A percentile compares a stretch with the other conserved stretches of the same genome.
Conservation (phyloP, 2,888 invertebrate species). For the Hanleya hanleyi region DNA sequence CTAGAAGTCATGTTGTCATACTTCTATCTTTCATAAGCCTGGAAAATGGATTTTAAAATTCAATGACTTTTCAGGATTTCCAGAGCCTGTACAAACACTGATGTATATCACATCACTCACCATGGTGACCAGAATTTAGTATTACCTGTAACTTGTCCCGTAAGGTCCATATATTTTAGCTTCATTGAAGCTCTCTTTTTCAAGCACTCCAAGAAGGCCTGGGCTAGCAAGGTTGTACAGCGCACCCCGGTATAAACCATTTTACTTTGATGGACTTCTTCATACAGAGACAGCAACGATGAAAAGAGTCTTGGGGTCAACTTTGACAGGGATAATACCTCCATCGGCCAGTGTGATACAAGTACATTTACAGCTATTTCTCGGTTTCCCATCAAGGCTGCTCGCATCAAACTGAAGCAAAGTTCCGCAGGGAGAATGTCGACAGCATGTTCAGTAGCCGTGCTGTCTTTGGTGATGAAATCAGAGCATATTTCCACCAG, state of each 20-base stretch:
- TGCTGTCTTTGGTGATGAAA: background rate
- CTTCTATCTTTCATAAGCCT: too few relatives aligned
- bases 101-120: too few relatives aligned
- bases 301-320: conserved; percentile 62
- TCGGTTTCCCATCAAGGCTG: conserved; percentile 56
- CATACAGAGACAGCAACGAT: conserved; percentile 53
- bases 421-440: background rate
- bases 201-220: conserved; percentile 65
- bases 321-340: conserved; percentile 51
- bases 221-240: conserved; percentile 67
- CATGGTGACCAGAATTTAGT: too few relatives aligned
- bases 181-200: conserved; percentile 58
- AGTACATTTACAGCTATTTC: conserved; percentile 64
- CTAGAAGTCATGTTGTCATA: too few relatives aligned
- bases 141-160: conserved; percentile 69
- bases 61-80: too few relatives aligned
- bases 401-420: conserved; percentile 41
- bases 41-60: too few relatives aligned
- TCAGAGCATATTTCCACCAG: background rate
- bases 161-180: conserved; percentile 62
- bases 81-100: too few relatives aligned
- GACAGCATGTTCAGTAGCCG: background rate
- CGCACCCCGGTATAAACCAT: conserved; percentile 58
- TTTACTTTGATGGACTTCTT: conserved; percentile 48
- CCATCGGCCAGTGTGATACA: conserved; percentile 60